These are phyloP conservation scores for Psix sp. DNA, from an alignment of 1,140 invertebrate species.

Conservation along the genomic window DNA sequence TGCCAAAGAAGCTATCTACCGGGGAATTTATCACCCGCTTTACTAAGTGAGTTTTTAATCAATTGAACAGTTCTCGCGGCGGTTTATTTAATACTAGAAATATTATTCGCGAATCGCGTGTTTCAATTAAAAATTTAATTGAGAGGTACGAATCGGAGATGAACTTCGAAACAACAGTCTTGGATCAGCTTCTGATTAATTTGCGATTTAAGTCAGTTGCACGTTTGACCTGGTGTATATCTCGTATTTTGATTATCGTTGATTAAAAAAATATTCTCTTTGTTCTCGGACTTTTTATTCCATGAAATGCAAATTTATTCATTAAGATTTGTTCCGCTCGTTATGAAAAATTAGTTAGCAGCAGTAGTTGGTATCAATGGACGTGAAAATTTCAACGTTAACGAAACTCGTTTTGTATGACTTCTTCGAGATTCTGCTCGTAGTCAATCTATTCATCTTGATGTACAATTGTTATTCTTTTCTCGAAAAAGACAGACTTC, in stretches of 20 bases:
- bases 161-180: constrained; percentile 14
- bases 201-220: background rate
- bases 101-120: constrained; percentile 21
- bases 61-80: constrained; percentile 12
- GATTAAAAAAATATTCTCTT: background rate
- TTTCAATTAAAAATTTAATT: constrained; percentile 34
- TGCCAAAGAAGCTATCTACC: constrained; percentile 13
- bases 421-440: constrained; percentile 15
- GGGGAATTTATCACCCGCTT: constrained; percentile 26
- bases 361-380: too few species aligned
- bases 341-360: too few species aligned
- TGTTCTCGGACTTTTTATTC: too few species aligned
- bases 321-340: too few species aligned
- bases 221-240: too few species aligned
- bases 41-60: constrained; percentile 16
- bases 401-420: constrained; percentile 14
- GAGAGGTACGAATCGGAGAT: background rate
- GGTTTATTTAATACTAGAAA: constrained; percentile 27
- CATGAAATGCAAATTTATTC: too few species aligned
- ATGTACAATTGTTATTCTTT: constrained; percentile 51
- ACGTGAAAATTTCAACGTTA: too few species aligned
- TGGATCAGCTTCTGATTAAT: constrained; percentile 8
- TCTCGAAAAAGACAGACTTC: constrained; percentile 30
- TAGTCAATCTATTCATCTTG: constrained; percentile 31
- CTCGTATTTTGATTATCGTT: too few species aligned